Base-by-base conservation (phyloP, 1,140 invertebrate species). In the Aplysia californica region DNA sequence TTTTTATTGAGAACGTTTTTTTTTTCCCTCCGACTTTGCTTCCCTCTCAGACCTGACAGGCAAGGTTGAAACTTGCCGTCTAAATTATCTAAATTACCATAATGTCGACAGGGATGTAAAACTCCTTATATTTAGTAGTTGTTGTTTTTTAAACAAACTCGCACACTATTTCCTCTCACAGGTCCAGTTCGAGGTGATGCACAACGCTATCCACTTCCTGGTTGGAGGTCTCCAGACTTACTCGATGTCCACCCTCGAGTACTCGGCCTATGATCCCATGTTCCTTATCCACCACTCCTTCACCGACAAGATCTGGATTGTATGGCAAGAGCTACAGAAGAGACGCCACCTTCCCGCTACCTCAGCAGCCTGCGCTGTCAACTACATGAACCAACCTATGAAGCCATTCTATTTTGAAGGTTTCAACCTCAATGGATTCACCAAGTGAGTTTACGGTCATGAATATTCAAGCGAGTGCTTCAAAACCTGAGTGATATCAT, bases 201-300 rank as follows among this genome's bases (percentile, higher is more conserved):
- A 80, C 33, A 80, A 77, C 41, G 78, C 80, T 65, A 77, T 82
- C 41, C 80, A 79, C 61, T 79, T 76, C 3, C 76, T 75, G 75
- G 67, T 78, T 18, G 80, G 80, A 68, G 80, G 80, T 38, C 33
- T 41, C 64, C 76, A 65, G 23, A 75, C 67, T 18, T 82, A 79
- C 61, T 75, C 75, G 26, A 75, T 82, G 78, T 82, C 80, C 56
- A 77, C 80, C 3, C 75, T 82, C n/a, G 78, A 82, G 75, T 82
- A 70, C 73, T 71, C 80, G 0, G 67, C 78, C 21, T 82, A 82
- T 73, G 80, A 82, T 68, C 80, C 80, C 10, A 61, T 82, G 50
- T 82, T 82, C 80, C 78, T 71, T 65, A 67, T 82, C 41, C 80
- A 79, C 64, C 78, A 75, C 61, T 75, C 75, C 71, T 79, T 79